Evolutionary conservation across 1,140 invertebrate species (phyloP).

Genomic region (Heliconius himera): DNA sequence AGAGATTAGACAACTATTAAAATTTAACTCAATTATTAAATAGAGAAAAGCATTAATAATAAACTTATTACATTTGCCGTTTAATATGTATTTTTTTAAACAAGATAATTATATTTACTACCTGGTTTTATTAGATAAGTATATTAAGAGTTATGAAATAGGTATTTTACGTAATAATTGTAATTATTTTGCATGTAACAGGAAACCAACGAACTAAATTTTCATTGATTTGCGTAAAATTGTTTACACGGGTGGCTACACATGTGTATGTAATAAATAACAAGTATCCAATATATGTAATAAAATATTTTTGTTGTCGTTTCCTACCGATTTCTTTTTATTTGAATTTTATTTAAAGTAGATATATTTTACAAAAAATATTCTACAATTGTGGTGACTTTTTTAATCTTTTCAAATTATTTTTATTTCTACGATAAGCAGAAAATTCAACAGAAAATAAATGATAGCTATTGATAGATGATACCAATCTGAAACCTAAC

Average conservation of each 20-base stretch:
- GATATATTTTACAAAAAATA: too few relatives aligned
- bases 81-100: neutral
- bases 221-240: conserved; percentile 18
- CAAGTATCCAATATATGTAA: neutral
- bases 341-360: too few relatives aligned
- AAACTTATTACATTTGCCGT: too few relatives aligned
- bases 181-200: conserved; percentile 14
- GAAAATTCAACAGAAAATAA: too few relatives aligned
- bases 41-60: neutral
- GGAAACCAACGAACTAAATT: conserved; percentile 1
- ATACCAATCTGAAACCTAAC: too few relatives aligned
- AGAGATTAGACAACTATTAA: neutral
- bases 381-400: too few relatives aligned
- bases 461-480: too few relatives aligned
- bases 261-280: neutral
- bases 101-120: neutral
- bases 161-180: conserved; percentile 1
- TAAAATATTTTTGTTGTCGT: neutral
- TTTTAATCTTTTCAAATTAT: too few relatives aligned
- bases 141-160: conserved; percentile 15
- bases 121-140: neutral
- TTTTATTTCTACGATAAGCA: too few relatives aligned
- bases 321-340: neutral
- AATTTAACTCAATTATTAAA: neutral
- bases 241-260: neutral